Evolutionary conservation across 2,113 vertebrate species (phyloP).

Genomic region (Sceloporus tristichus): DNA sequence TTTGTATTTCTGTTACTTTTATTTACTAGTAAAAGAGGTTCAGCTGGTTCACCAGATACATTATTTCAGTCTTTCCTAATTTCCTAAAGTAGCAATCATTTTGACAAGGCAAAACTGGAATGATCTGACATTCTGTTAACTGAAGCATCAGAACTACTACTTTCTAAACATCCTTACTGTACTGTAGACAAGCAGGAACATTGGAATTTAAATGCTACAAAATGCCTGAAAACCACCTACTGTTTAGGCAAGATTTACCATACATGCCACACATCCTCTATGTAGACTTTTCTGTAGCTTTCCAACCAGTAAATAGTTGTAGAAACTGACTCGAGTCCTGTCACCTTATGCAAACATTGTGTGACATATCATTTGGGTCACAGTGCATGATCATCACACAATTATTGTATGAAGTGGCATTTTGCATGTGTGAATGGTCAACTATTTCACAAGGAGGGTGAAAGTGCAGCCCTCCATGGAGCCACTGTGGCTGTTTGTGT

Average conservation of each 20-base stretch:
- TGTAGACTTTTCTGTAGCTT: too few relatives aligned
- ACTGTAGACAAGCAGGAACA: background rate
- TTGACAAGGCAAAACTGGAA: background rate
- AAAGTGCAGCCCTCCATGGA: too few relatives aligned
- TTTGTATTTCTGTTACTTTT: background rate
- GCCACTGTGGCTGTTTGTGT: too few relatives aligned
- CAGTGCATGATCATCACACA: background rate
- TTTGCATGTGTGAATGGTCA: background rate
- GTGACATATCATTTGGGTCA: background rate
- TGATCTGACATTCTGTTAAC: background rate
- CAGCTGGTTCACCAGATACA: background rate
- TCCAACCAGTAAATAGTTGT: background rate
- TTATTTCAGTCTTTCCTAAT: background rate
- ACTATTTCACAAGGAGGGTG: background rate
- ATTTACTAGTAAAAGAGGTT: background rate
- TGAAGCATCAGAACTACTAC: background rate
- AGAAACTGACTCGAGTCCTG: background rate
- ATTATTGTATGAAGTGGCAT: background rate
- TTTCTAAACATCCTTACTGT: background rate
- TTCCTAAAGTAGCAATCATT: background rate
- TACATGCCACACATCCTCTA: background rate
- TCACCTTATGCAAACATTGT: background rate
- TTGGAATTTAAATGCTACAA: background rate
- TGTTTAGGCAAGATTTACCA: background rate
- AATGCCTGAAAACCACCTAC: background rate